Base-by-base conservation (phyloP, 2,797 vertebrate species). In the Etheostoma perlongum region DNA sequence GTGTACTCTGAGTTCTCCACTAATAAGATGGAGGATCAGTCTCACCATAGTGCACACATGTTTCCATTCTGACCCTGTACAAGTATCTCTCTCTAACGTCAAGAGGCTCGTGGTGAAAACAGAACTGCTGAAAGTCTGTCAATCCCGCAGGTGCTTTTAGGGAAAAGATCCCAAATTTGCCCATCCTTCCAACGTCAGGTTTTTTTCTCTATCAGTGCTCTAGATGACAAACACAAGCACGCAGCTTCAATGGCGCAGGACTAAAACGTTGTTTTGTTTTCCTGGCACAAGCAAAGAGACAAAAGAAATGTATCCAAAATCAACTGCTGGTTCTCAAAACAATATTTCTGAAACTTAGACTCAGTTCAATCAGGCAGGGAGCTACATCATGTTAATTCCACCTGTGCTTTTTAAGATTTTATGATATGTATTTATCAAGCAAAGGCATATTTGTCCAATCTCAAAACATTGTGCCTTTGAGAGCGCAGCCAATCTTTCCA, bases 41-140 rank as follows among this genome's bases (percentile, higher is more conserved):
- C 87, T 91, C 88, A 94, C 85, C 81, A 59, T 78, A 86, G 76
- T 80, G 76, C 88, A 86, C 93, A 91, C 84, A 87, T 91, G 92
- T 92, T 95, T 94, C 90, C 86, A 92, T 83, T 91, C 87, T 90
- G 90, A 93, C 90, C 89, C 81, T 16, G 79, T 46, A 67, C 83
- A 78, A 91, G 90, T 76, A 85, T 88, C 88, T 89, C 73, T 83
- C 61, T 84, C 72, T 14, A 76, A 82, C 78, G 71, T 60, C 80
- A 85, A 85, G 85, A 85, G 76, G 74, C 78, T 82, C 65, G 76
- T 51, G 81, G 74, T 89, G 80, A 87, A 88, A 90, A 83, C 83
- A 79, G 58, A 83, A 48, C 85, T 44, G 82, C 83, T 81, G 83
- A 80, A 86, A 70, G 78, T 86, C 85, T 86, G 89, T 85, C 92